Evolutionary conservation across 1,140 invertebrate species (phyloP).

Genomic region (Diorhabda elongata): DNA sequence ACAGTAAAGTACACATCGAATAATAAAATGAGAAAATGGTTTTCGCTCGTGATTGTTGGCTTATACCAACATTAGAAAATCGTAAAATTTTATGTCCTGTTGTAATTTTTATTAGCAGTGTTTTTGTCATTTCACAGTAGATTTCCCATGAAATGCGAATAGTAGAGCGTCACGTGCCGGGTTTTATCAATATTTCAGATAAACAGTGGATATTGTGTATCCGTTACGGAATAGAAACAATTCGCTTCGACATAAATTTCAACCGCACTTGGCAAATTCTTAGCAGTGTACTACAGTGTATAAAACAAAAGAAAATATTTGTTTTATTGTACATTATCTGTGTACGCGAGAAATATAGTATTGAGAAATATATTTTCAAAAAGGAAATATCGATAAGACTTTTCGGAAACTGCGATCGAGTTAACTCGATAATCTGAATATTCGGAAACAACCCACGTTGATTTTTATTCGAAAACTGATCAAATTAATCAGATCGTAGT

Average conservation of each 20-base stretch:
- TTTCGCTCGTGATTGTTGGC: slow-evolving; percentile 1
- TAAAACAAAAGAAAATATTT: too few species aligned
- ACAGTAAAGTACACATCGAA: neutral
- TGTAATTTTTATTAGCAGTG: slow-evolving; percentile 2
- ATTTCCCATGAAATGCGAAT: neutral
- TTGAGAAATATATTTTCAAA: too few species aligned
- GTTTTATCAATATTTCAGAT: neutral
- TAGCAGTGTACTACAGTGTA: too few species aligned
- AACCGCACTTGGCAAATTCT: too few species aligned
- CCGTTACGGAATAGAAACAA: neutral
- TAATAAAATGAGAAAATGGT: neutral
- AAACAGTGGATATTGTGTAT: neutral
- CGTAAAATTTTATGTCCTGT: slow-evolving; percentile 1
- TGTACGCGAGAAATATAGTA: too few species aligned
- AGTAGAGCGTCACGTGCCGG: neutral
- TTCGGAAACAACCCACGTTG: too few species aligned
- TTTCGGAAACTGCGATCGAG: too few species aligned
- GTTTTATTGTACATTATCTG: too few species aligned
- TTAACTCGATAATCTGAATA: too few species aligned
- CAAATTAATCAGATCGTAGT: too few species aligned
- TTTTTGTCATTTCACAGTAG: slow-evolving; percentile 2
- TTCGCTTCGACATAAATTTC: neutral
- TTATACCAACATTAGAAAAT: neutral
- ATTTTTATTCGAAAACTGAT: too few species aligned
- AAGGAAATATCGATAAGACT: too few species aligned